These are phyloP conservation scores for Scaptomyza caliginosa DNA, from an alignment of 2,888 invertebrate genomes.

Conservation along the genomic window DNA sequence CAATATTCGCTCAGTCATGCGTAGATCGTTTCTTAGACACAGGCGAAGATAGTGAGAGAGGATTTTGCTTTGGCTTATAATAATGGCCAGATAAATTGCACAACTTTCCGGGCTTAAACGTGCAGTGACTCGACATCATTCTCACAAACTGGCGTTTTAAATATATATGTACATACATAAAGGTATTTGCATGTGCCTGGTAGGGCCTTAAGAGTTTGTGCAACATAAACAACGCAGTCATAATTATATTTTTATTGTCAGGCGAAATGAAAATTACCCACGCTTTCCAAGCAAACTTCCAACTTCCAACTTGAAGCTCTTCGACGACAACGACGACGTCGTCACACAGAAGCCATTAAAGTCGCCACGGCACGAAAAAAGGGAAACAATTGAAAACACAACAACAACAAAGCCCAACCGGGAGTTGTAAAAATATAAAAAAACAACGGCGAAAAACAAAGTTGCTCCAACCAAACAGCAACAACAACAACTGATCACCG, in stretches of 20 bases:
- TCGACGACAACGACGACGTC: slow-evolving; percentile 30
- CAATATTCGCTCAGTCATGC: slow-evolving; percentile 49
- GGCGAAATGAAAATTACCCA: slow-evolving; percentile 63
- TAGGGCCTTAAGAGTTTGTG: slow-evolving; percentile 28
- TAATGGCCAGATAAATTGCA: slow-evolving; percentile 52
- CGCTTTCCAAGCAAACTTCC: slow-evolving; percentile 58
- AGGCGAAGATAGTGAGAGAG: neutral
- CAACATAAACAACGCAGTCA: slow-evolving; percentile 54
- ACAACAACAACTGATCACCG: slow-evolving; percentile 44
- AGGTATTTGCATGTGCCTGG: slow-evolving; percentile 22
- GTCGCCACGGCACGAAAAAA: slow-evolving; percentile 47
- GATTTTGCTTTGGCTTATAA: neutral
- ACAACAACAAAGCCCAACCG: slow-evolving; percentile 13
- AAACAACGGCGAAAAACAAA: slow-evolving; percentile 8
- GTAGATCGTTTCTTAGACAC: slow-evolving; percentile 44
- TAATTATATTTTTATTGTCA: slow-evolving; percentile 66
- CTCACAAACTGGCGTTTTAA: slow-evolving; percentile 41
- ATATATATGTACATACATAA: neutral
- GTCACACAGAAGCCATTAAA: slow-evolving; percentile 64
- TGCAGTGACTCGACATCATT: slow-evolving; percentile 61
- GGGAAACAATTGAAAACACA: slow-evolving; percentile 52
- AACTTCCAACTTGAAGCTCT: slow-evolving; percentile 20
- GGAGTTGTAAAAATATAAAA: slow-evolving; percentile 17
- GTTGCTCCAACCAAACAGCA: slow-evolving; percentile 6
- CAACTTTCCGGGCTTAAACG: slow-evolving; percentile 53